Evolutionary conservation across 2,888 invertebrate genomes (phyloP).

Genomic region (Callosobruchus maculatus): DNA sequence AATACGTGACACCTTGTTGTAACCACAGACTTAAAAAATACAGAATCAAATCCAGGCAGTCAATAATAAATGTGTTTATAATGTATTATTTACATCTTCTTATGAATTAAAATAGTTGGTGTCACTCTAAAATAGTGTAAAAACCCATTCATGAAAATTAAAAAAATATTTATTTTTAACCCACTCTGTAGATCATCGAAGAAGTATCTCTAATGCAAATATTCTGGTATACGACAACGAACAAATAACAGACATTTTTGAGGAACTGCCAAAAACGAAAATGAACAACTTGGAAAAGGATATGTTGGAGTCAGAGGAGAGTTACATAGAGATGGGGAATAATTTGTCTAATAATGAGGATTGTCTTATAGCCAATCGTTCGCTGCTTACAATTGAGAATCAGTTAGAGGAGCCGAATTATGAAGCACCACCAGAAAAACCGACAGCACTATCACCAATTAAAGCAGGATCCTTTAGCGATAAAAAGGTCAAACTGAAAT

Average conservation of each 20-base stretch:
- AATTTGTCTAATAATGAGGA: neutral
- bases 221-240: neutral
- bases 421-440: neutral
- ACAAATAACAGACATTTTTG: no score
- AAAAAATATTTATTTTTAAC: no score
- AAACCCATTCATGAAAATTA: no score
- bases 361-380: neutral
- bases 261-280: neutral
- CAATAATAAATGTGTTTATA: no score
- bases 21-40: no score
- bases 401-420: neutral
- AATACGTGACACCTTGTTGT: no score
- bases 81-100: no score
- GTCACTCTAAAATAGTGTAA: no score
- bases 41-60: no score
- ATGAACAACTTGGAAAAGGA: neutral
- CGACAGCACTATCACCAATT: neutral
- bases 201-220: neutral
- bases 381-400: neutral
- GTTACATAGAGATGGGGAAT: neutral
- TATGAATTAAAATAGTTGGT: no score
- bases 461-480: neutral
- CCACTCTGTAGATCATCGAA: no score
- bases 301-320: neutral
- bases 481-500: neutral